Evolutionary conservation across 1,140 invertebrate genomes (phyloP).

Genomic region (Cydia fagiglandana): DNA sequence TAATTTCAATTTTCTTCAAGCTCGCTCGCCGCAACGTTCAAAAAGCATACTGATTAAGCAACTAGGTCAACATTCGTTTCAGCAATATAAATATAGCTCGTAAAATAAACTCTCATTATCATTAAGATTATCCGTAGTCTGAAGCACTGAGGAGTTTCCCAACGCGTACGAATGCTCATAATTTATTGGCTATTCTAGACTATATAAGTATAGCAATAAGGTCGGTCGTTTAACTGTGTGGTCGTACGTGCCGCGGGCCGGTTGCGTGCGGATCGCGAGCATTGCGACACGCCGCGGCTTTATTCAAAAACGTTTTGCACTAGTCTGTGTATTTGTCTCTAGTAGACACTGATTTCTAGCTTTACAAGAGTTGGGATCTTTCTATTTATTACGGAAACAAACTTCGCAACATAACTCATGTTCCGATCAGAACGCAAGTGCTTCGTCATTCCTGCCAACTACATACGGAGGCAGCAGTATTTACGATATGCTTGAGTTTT

Average conservation of each 20-base stretch:
- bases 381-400: no score
- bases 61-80: slow-evolving; percentile 18
- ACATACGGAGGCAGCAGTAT: no score
- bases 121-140: slow-evolving; percentile 16
- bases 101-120: slow-evolving; percentile 24
- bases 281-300: slow-evolving; percentile 8
- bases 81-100: background rate
- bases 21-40: background rate
- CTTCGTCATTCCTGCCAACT: no score
- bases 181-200: background rate
- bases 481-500: no score
- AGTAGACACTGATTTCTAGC: background rate
- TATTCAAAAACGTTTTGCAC: background rate
- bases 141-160: slow-evolving; percentile 12
- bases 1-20: background rate
- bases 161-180: slow-evolving; percentile 2
- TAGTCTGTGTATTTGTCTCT: background rate
- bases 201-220: background rate
- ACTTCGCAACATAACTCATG: no score
- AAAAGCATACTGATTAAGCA: background rate
- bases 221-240: background rate
- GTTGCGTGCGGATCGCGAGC: slow-evolving; percentile 12
- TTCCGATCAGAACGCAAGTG: no score
- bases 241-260: slow-evolving; percentile 11
- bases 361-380: background rate